Evolutionary conservation across 2,797 vertebrate species (phyloP).

Genomic region (Kryptolebias ocellatus): DNA sequence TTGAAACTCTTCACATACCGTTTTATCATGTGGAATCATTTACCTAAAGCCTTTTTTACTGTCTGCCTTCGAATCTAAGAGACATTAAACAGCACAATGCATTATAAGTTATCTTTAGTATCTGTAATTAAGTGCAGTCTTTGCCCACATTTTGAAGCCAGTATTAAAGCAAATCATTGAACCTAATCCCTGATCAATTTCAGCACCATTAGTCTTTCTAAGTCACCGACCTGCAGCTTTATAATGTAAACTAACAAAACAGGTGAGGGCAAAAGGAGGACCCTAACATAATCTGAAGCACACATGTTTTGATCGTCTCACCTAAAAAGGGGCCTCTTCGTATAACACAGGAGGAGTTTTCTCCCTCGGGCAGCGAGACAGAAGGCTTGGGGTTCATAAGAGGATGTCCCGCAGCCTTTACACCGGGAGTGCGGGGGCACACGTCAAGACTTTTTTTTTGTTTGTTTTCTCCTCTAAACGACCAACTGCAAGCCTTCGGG

Average conservation of each 20-base stretch:
- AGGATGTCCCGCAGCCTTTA: conserved; percentile 35
- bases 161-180: conserved; percentile 15
- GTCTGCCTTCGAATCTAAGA: background rate
- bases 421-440: conserved; percentile 28
- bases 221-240: conserved; percentile 2
- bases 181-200: conserved; percentile 1
- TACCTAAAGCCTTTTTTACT: background rate
- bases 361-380: conserved; percentile 20
- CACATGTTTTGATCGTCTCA: conserved; percentile 14
- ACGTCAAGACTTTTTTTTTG: conserved; percentile 27
- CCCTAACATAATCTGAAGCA: conserved; percentile 6
- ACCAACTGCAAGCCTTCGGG: conserved; percentile 22
- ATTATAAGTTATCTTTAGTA: conserved; percentile 7
- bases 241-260: conserved; percentile 9
- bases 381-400: conserved; percentile 13
- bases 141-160: conserved; percentile 28
- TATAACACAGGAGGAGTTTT: conserved; percentile 20
- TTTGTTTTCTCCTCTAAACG: conserved; percentile 15
- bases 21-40: conserved; percentile 6
- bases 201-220: conserved; percentile 4
- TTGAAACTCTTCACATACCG: no score
- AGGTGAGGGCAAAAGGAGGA: conserved; percentile 27
- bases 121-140: conserved; percentile 27
- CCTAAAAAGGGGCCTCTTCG: conserved; percentile 13
- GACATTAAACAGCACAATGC: background rate